Conservation (phyloP, 1,140 invertebrate genomes). For the Octopus sinensis region DNA sequence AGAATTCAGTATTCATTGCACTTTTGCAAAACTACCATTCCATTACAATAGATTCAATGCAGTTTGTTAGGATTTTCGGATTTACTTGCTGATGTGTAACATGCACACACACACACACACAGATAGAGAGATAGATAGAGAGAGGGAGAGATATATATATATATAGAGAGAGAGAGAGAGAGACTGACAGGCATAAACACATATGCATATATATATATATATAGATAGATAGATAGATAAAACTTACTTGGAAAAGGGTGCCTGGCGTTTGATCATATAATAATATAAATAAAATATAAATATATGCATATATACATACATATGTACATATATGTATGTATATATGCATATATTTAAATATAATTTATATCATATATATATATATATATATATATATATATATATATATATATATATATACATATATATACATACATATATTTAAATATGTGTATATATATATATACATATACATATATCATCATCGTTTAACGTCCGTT, state of each 20-base stretch:
- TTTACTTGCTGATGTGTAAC: too few species aligned
- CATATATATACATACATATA: slow-evolving; percentile 19
- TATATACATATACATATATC: slow-evolving; percentile 20
- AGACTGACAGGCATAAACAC: too few species aligned
- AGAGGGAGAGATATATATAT: too few species aligned
- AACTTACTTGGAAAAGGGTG: neutral
- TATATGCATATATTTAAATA: neutral
- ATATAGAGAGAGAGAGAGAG: too few species aligned
- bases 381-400: slow-evolving; percentile 11
- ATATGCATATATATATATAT: neutral
- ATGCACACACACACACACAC: too few species aligned
- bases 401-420: slow-evolving; percentile 23
- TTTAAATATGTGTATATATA: slow-evolving; percentile 8
- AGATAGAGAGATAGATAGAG: too few species aligned
- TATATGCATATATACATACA: neutral
- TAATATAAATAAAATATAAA: neutral
- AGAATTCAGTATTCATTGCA: too few species aligned
- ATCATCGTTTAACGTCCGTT: too few species aligned
- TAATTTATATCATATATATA: neutral
- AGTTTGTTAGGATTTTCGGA: too few species aligned
- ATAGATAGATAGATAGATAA: neutral
- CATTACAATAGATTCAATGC: too few species aligned
- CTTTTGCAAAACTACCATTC: too few species aligned
- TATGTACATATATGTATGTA: neutral
- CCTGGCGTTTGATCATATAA: too few species aligned